A percentile compares a stretch with the other conserved stretches of the same genome.
Evolutionary conservation across 2,888 invertebrate species (phyloP).

Genomic region (Drosophila heteroneura): DNA sequence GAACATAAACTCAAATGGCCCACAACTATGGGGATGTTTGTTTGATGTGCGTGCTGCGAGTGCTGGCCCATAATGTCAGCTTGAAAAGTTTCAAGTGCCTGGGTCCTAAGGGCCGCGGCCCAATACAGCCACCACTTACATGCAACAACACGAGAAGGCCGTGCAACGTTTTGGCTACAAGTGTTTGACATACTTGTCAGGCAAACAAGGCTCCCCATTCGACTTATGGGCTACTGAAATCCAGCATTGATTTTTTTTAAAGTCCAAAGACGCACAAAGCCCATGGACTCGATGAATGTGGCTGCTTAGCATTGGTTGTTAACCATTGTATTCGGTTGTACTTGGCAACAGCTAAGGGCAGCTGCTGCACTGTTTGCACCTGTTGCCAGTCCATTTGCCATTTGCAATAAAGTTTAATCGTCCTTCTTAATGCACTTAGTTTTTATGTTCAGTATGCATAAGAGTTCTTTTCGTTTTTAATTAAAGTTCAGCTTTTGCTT

Average conservation of each 20-base stretch:
- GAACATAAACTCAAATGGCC: slow-evolving; percentile 20
- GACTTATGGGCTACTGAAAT: slow-evolving; percentile 9
- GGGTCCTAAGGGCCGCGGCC: slow-evolving; percentile 29
- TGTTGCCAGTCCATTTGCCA: slow-evolving; percentile 51
- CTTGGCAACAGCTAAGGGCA: slow-evolving; percentile 30
- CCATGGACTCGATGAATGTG: slow-evolving; percentile 3
- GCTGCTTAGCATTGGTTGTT: slow-evolving; percentile 16
- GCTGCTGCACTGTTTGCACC: slow-evolving; percentile 36
- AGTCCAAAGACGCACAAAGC: slow-evolving; percentile 3
- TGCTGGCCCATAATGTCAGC: slow-evolving; percentile 41
- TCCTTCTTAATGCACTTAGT: slow-evolving; percentile 27
- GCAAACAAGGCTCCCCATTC: slow-evolving; percentile 10
- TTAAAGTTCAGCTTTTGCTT: slow-evolving; percentile 38
- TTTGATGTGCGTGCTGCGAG: slow-evolving; percentile 51
- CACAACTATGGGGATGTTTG: slow-evolving; percentile 11
- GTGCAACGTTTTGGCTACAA: slow-evolving; percentile 53
- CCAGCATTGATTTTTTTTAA: slow-evolving; percentile 57
- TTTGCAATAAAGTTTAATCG: slow-evolving; percentile 8
- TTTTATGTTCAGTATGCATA: slow-evolving; percentile 56
- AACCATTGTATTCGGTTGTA: slow-evolving; percentile 50
- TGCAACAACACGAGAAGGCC: slow-evolving; percentile 32
- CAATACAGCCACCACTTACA: slow-evolving; percentile 15
- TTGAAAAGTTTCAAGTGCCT: slow-evolving; percentile 61
- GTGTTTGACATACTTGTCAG: slow-evolving; percentile 67
- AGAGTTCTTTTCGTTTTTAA: slow-evolving; percentile 21